Base-by-base conservation (phyloP, 2,797 vertebrate species). In the Chaunax sp. region DNA sequence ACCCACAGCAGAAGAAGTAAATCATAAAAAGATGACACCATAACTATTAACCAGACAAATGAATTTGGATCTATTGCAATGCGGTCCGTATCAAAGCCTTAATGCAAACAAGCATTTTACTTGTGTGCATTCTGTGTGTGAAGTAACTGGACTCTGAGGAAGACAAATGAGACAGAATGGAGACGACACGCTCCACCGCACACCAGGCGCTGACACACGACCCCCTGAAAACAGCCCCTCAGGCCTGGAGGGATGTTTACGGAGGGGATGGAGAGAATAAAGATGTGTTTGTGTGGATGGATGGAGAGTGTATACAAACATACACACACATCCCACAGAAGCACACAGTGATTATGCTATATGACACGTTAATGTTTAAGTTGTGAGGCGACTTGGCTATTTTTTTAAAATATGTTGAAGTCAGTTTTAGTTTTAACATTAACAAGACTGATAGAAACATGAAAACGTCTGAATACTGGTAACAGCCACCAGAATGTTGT, bases 121-220 rank as follows among this genome's bases (percentile, higher is more conserved):
- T n/a, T n/a, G n/a, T n/a, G n/a, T n/a, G 52, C 68, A 20, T 23
- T 13, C 19, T 12, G n/a, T 16, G 20, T 28, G 60, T 13, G 38
- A 40, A 64, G 55, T 55, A 73, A 75, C 67, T 35, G 72, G 54
- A 76, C 59, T 62, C 70, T 37, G 18, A 40, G 46, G 55, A 60
- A 15, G 55, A 62, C 50, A 72, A 60, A 72, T 45, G 57, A 38
- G 44, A 51, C 73, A 69, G 58, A 65, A 53, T 22, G 74, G 80
- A 49, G 26, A 58, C 64, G 47, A 45, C 80, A 77, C 40, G 72
- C 76, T 82, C 54, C 50, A 23, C 64, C 50, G 67, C 75, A 66
- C 69, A 67, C 49, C 11, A 41, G 13, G 66, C 58, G 61, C 59
- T 75, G 81, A 84, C 87, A 87, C 80, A 79, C 75, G 66, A 73